A percentile compares a stretch with the other conserved stretches of the same genome.
These are phyloP conservation scores for Phortica variegata DNA, from an alignment of 1,140 invertebrate species.

Conservation along the genomic window DNA sequence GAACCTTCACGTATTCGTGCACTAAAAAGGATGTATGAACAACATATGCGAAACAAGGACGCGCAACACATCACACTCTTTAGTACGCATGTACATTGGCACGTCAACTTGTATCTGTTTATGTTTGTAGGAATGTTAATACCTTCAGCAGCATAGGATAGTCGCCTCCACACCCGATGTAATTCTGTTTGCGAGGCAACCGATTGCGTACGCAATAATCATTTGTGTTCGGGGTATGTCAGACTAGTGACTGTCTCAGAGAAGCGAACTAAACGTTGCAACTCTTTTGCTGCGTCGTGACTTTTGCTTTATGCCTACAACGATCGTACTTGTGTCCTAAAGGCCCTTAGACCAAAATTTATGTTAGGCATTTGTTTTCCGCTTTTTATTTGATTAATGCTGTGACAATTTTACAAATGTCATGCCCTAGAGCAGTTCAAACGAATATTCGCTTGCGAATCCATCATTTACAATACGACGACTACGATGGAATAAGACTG, in stretches of 20 bases:
- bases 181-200: conserved; percentile 2
- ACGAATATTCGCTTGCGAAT: conserved; percentile 24
- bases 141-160: not conserved
- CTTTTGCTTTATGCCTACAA: conserved; percentile 22
- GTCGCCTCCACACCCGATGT: too few species aligned
- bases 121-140: not conserved
- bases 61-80: not conserved
- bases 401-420: conserved; percentile 40
- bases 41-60: conserved; percentile 12
- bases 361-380: conserved; percentile 37
- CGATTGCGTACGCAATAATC: too few species aligned
- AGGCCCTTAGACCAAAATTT: conserved; percentile 26
- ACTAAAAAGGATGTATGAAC: not conserved
- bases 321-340: not conserved
- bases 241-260: too few species aligned
- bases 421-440: conserved; percentile 19
- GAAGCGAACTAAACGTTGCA: too few species aligned
- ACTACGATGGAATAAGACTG: too few species aligned
- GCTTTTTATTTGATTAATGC: conserved; percentile 38
- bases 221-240: too few species aligned
- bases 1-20: conserved; percentile 1
- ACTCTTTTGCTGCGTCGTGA: conserved; percentile 13
- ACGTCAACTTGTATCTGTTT: not conserved
- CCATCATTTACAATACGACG: conserved; percentile 28
- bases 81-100: not conserved